Evolutionary conservation across 2,888 invertebrate species (phyloP).

Genomic region (Venustoraphidia nigricollis): DNA sequence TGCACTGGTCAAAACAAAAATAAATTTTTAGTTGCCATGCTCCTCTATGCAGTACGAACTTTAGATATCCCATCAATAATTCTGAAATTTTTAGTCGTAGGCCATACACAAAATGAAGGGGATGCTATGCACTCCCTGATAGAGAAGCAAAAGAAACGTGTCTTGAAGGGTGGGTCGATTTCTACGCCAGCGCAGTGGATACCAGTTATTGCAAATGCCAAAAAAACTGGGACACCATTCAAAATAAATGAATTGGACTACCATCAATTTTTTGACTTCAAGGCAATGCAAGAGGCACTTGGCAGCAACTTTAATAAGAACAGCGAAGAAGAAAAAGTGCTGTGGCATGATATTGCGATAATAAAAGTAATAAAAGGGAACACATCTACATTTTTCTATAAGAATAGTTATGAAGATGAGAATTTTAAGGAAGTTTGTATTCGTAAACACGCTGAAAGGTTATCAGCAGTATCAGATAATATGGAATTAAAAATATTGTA

Average conservation of each 20-base stretch:
- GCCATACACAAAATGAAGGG: constrained; percentile 16
- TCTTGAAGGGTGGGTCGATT: constrained; percentile 3
- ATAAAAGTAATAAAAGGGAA: constrained; percentile 9
- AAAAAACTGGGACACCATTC: constrained; percentile 7
- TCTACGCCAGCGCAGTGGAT: not conserved
- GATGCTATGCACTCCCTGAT: constrained; percentile 14
- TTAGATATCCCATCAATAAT: constrained; percentile 12
- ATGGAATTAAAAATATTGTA: too few species aligned
- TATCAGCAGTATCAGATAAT: too few species aligned
- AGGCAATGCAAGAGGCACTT: constrained; percentile 8
- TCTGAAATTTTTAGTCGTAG: constrained; percentile 13
- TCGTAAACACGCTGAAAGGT: too few species aligned
- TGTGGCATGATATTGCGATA: constrained; percentile 10
- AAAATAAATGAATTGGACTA: constrained; percentile 6
- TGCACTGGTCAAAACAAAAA: constrained; percentile 16
- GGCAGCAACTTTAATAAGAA: constrained; percentile 5
- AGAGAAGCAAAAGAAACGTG: constrained; percentile 10
- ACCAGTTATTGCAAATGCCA: constrained; percentile 6
- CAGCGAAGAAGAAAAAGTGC: constrained; percentile 6
- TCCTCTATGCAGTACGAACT: constrained; percentile 10
- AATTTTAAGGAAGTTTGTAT: not conserved
- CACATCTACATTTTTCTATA: constrained; percentile 9
- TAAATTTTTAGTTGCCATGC: constrained; percentile 12
- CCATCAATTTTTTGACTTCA: constrained; percentile 8
- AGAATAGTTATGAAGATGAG: constrained; percentile 4